These are phyloP conservation scores for Tetranychus piercei DNA, from an alignment of 2,888 invertebrate species.

Conservation along the genomic window DNA sequence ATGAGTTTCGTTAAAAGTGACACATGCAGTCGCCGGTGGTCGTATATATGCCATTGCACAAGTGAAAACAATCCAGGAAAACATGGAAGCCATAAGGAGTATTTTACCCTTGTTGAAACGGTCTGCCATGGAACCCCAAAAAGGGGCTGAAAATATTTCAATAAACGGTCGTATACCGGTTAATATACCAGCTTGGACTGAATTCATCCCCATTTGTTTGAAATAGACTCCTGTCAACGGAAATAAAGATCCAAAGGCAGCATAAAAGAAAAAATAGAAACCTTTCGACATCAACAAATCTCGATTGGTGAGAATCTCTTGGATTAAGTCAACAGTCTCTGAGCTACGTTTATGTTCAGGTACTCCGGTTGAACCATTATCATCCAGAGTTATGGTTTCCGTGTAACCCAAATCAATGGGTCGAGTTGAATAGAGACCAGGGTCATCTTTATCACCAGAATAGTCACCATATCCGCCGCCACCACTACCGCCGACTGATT, in stretches of 20 bases:
- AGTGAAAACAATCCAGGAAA: constrained; percentile 92
- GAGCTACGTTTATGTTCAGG: background rate
- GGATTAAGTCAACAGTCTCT: constrained; percentile 4
- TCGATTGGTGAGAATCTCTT: constrained; percentile 26
- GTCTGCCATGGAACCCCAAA: constrained; percentile 92
- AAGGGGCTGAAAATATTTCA: constrained; percentile 88
- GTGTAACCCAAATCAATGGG: constrained; percentile 6
- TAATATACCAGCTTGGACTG: constrained; percentile 68
- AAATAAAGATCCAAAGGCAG: constrained; percentile 92
- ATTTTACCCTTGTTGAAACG: constrained; percentile 62
- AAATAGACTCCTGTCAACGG: constrained; percentile 97
- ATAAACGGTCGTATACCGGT: constrained; percentile 90
- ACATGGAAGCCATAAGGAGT: constrained; percentile 67
- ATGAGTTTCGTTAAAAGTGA: constrained; percentile 45
- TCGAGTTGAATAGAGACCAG: constrained; percentile 2
- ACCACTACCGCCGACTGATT: no score
- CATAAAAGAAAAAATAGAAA: constrained; percentile 99
- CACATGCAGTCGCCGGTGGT: constrained; percentile 76
- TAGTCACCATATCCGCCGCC: background rate
- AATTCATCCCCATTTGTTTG: constrained; percentile 98
- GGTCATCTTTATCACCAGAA: background rate
- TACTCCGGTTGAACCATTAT: background rate
- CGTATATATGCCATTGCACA: constrained; percentile 85
- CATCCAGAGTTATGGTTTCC: constrained; percentile 10
- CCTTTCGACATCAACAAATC: constrained; percentile 79